Evolutionary conservation across 2,888 invertebrate genomes (phyloP).

Genomic region (Lordiphosa andalusiaca): DNA sequence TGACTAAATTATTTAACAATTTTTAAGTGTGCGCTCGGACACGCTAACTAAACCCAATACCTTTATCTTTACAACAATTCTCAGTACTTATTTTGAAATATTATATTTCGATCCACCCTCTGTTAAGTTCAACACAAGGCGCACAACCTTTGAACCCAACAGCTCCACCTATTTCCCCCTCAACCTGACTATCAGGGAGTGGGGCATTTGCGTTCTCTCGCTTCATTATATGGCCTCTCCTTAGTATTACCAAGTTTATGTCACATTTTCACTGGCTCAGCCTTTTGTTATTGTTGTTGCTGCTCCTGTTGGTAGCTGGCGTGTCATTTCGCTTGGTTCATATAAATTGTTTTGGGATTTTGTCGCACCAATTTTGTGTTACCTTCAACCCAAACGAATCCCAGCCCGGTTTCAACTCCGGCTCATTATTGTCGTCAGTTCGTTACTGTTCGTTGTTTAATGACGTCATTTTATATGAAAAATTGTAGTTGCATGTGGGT

Average conservation of each 20-base stretch:
- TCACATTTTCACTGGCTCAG: slow-evolving; percentile 35
- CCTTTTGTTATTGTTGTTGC: slow-evolving; percentile 16
- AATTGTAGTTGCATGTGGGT: slow-evolving; percentile 55
- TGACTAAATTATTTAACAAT: too few relatives aligned
- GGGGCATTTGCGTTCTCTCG: slow-evolving; percentile 13
- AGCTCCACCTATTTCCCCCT: neutral
- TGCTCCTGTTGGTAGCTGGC: slow-evolving; percentile 14
- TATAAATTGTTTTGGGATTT: slow-evolving; percentile 74
- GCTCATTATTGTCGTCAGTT: slow-evolving; percentile 67
- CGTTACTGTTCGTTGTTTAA: slow-evolving; percentile 48
- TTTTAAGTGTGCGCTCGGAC: too few relatives aligned
- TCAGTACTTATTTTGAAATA: too few relatives aligned
- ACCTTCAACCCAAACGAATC: slow-evolving; percentile 5
- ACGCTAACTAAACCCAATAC: too few relatives aligned
- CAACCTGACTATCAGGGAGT: neutral
- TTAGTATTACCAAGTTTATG: slow-evolving; percentile 53
- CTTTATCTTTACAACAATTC: too few relatives aligned
- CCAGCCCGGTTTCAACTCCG: slow-evolving; percentile 36
- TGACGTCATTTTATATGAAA: slow-evolving; percentile 72
- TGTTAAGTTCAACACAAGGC: too few relatives aligned
- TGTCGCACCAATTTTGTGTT: slow-evolving; percentile 39
- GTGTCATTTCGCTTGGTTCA: slow-evolving; percentile 54
- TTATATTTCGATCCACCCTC: too few relatives aligned
- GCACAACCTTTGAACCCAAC: too few relatives aligned
- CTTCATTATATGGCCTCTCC: slow-evolving; percentile 53